A percentile compares a stretch with the other conserved stretches of the same genome.
These are phyloP conservation scores for Leptothorax acervorum DNA, from an alignment of 2,888 invertebrate species.

Conservation along the genomic window DNA sequence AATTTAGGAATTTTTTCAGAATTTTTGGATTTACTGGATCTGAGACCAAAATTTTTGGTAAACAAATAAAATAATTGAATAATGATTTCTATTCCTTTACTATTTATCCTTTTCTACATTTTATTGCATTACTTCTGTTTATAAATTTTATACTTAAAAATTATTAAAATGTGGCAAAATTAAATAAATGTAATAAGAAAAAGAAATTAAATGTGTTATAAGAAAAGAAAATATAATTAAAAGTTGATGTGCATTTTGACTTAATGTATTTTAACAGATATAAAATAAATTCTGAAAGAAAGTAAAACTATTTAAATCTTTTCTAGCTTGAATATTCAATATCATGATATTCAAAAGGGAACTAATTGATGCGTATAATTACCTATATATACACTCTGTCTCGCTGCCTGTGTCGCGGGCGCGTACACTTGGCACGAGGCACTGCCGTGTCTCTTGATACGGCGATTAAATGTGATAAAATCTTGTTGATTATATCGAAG, in stretches of 20 bases:
- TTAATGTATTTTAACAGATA: background rate
- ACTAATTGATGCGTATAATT: conserved; percentile 23
- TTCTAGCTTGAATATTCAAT: conserved; percentile 16
- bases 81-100: background rate
- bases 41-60: background rate
- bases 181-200: background rate
- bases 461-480: conserved; percentile 9
- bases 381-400: background rate
- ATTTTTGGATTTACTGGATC: background rate
- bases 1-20: background rate
- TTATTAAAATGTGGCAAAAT: background rate
- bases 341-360: background rate
- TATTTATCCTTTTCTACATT: background rate
- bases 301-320: conserved; percentile 8
- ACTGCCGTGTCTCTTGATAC: too few relatives aligned
- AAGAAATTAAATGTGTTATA: background rate
- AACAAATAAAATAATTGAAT: background rate
- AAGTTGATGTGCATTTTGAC: background rate
- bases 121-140: background rate
- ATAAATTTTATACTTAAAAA: background rate
- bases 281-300: background rate
- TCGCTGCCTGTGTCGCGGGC: too few relatives aligned
- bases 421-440: too few relatives aligned
- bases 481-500: background rate
- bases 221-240: background rate